Evolutionary conservation across 2,797 vertebrate species (phyloP).

Genomic region (Acanthiza pusilla): DNA sequence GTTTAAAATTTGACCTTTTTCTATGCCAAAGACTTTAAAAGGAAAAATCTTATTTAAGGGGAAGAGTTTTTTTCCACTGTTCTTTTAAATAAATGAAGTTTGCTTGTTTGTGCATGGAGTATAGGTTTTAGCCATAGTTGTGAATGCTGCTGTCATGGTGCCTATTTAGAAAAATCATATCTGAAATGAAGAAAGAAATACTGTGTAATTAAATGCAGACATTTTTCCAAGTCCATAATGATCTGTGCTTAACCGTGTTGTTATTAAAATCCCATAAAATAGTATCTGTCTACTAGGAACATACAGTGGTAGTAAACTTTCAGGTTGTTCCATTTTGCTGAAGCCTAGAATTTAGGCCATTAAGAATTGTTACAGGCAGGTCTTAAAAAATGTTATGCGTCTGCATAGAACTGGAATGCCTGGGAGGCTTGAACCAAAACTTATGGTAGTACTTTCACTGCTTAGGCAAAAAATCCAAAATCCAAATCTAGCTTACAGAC

Average conservation of each 20-base stretch:
- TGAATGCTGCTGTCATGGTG: background rate
- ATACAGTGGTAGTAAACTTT: background rate
- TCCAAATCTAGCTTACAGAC: background rate
- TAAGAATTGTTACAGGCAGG: background rate
- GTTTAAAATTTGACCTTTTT: background rate
- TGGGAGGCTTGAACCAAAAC: background rate
- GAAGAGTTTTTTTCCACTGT: background rate
- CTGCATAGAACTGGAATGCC: background rate
- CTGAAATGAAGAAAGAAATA: background rate
- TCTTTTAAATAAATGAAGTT: background rate
- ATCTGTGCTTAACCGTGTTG: background rate
- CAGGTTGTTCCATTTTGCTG: background rate
- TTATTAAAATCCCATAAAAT: background rate
- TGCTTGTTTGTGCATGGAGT: background rate
- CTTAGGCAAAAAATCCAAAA: background rate
- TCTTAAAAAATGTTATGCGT: background rate
- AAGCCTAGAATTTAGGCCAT: background rate
- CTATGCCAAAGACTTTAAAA: background rate
- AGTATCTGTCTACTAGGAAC: background rate
- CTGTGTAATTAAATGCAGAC: background rate
- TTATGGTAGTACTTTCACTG: background rate
- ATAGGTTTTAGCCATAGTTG: background rate
- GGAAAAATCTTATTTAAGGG: background rate
- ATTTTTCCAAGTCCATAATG: background rate
- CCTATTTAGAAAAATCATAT: background rate